A percentile compares a stretch with the other conserved stretches of the same genome.
phyloP scores from a whole-genome alignment of 2,113 vertebrate species.

The Tenrec ecaudatus region DNA sequence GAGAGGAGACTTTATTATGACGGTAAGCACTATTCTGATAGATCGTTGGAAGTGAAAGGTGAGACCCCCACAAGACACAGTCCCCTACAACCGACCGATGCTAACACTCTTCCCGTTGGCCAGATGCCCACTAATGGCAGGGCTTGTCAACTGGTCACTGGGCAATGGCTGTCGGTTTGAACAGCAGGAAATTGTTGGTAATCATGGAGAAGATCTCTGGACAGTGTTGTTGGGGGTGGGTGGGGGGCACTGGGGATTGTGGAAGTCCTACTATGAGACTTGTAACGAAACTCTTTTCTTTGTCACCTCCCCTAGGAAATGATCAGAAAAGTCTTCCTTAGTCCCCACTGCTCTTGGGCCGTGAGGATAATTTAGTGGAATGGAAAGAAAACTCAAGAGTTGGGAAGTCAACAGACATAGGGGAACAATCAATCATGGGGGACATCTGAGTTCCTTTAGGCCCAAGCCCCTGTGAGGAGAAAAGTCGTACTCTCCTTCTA shows the following conservation, averaged over 20 bases:
- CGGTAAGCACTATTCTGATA: background rate
- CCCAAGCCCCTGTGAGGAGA: background rate
- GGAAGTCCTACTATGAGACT: background rate
- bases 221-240: background rate
- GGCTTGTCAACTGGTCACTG: background rate
- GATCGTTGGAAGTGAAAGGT: slow-evolving; percentile 35
- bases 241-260: background rate
- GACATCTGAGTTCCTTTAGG: background rate
- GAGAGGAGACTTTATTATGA: background rate
- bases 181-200: slow-evolving; percentile 2
- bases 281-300: background rate
- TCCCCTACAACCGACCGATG: background rate
- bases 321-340: slow-evolving; percentile 51
- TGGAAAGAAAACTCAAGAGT: slow-evolving; percentile 21
- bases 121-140: background rate
- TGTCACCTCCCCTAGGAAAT: slow-evolving; percentile 34
- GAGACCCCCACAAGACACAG: background rate
- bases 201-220: background rate
- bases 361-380: slow-evolving; percentile 16
- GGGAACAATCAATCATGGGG: background rate
- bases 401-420: background rate
- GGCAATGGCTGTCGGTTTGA: background rate
- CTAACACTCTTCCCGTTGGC: background rate
- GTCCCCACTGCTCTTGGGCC: background rate
- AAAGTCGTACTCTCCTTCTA: background rate